phyloP scores from a whole-genome alignment of 2,113 vertebrate species.

The Cichladusa arquata region DNA sequence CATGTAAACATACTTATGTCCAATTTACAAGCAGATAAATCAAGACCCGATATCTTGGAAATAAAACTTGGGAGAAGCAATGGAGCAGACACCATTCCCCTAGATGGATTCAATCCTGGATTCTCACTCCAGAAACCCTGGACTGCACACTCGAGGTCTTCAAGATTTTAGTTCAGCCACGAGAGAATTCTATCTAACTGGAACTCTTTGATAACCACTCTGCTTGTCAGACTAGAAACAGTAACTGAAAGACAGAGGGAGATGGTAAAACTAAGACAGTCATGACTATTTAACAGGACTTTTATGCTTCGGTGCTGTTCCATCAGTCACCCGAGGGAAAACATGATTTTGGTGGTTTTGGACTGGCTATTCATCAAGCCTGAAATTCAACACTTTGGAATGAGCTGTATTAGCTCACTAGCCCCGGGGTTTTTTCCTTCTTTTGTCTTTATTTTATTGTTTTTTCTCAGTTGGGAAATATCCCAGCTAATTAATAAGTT shows the following conservation, averaged over 20 bases:
- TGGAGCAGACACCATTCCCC: neutral
- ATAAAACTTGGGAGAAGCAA: neutral
- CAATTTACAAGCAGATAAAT: neutral
- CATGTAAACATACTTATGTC: neutral
- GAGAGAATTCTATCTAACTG: neutral
- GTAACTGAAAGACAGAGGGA: neutral
- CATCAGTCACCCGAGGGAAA: neutral
- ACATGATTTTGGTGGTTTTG: neutral
- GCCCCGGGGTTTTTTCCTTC: too few species aligned
- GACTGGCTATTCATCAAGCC: neutral
- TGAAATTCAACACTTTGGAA: neutral
- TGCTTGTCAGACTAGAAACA: neutral
- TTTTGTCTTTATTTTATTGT: neutral
- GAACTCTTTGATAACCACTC: neutral
- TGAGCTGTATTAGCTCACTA: neutral
- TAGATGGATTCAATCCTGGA: neutral
- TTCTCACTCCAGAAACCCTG: neutral
- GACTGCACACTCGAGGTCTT: rapidly evolving
- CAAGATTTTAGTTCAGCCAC: neutral
- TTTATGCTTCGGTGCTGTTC: neutral
- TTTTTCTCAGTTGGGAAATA: neutral
- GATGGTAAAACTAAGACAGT: neutral
- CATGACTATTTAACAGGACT: neutral
- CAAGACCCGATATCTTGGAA: neutral
- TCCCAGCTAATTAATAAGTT: neutral